Base-by-base conservation (phyloP, 2,113 vertebrate genomes). In the Lipophrys pholis region DNA sequence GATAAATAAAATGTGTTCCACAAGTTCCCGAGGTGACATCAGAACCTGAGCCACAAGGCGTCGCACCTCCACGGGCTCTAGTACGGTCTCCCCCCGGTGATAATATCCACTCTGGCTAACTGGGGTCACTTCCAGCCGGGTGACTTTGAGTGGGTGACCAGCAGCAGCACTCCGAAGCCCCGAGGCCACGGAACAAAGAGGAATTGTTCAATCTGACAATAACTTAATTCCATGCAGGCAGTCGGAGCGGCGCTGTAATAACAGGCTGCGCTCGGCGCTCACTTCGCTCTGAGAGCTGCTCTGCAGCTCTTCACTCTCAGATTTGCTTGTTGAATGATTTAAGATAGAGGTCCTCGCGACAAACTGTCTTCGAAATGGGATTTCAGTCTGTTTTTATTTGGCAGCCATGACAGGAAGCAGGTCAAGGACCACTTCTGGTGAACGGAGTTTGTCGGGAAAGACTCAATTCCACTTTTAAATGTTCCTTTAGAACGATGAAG, bases 221-320 rank as follows among this genome's bases (percentile, higher is more conserved):
- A 11, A 70, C 58, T 48, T 3, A n/a, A 56, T 56, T 72, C 9
- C 46, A 17, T 75, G 21, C n/a, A 42, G 10, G 50, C 17, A 12
- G 17, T 49, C 42, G 63, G 52, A 53, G 14, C 21, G n/a, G 11
- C 8, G 14, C 2, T 14, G 10, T 49, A 51, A 39, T 36, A 55
- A 49, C 8, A 45, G 40, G 16, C 41, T 55, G n/a, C n/a, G n/a
- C 7, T 15, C 14, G 2, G 7, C 38, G 9, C 52, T n/a, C n/a
- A n/a, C n/a, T n/a, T n/a, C n/a, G n/a, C n/a, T n/a, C n/a, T n/a
- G n/a, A n/a, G n/a, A n/a, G n/a, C n/a, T n/a, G n/a, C n/a, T n/a
- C n/a, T n/a, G n/a, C n/a, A n/a, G n/a, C n/a, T n/a, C n/a, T n/a
- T n/a, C n/a, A n/a, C n/a, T n/a, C n/a, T n/a, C n/a, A n/a, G n/a